phyloP scores from a whole-genome alignment of 2,888 invertebrate species.

The Euspilapteryx auroguttella region DNA sequence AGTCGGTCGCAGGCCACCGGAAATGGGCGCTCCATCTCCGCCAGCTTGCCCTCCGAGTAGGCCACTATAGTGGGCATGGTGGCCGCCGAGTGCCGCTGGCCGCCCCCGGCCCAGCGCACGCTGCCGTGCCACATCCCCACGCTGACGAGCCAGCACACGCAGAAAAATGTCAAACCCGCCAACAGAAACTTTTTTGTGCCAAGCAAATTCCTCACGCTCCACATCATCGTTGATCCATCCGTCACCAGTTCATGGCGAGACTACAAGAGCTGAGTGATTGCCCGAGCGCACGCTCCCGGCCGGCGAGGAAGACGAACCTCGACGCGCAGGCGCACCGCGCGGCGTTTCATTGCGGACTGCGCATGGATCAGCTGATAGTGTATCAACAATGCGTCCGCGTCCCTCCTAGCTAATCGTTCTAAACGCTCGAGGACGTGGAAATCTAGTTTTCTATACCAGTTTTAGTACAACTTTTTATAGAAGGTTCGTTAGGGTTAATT shows the following conservation, averaged over 20 bases:
- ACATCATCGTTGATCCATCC: background rate
- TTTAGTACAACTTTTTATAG: too few species aligned
- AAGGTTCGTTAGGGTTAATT: too few species aligned
- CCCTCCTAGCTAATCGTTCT: slow-evolving; percentile 45
- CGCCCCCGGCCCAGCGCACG: slow-evolving; percentile 20
- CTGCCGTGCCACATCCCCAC: slow-evolving; percentile 39
- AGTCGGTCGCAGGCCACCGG: slow-evolving; percentile 41
- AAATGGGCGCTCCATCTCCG: slow-evolving; percentile 46
- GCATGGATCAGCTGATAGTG: slow-evolving; percentile 49
- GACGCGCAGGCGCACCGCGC: slow-evolving; percentile 39
- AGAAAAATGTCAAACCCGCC: slow-evolving; percentile 38
- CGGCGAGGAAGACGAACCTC: slow-evolving; percentile 2
- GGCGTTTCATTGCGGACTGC: slow-evolving; percentile 53
- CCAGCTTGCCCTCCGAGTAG: slow-evolving; percentile 60
- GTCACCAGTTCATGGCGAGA: background rate
- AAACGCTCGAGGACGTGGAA: slow-evolving; percentile 39
- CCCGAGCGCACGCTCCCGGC: slow-evolving; percentile 17
- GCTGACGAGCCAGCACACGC: slow-evolving; percentile 45
- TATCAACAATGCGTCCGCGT: slow-evolving; percentile 51
- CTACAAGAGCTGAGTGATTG: slow-evolving; percentile 8
- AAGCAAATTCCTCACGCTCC: slow-evolving; percentile 21
- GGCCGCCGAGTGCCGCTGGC: slow-evolving; percentile 11
- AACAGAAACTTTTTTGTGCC: slow-evolving; percentile 35
- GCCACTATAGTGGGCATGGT: slow-evolving; percentile 63
- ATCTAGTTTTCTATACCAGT: slow-evolving; percentile 51